These are phyloP conservation scores for Chorisops tibialis DNA, from an alignment of 2,888 invertebrate genomes.

Conservation along the genomic window DNA sequence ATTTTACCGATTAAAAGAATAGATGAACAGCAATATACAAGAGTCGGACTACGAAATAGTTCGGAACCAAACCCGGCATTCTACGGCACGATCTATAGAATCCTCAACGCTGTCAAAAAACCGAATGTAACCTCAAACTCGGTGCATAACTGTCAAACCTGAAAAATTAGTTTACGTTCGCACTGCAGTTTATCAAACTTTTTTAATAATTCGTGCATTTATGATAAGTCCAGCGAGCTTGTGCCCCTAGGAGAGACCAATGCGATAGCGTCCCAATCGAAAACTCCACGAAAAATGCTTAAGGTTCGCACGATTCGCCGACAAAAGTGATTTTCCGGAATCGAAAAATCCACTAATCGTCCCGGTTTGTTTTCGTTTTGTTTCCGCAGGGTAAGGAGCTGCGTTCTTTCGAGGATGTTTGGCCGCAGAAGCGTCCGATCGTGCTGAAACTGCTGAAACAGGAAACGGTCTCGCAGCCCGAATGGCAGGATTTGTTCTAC, in stretches of 20 bases:
- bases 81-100: neutral
- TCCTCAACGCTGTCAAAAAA: neutral
- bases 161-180: slow-evolving; percentile 9
- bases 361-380: neutral
- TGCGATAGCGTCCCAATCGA: slow-evolving; percentile 12
- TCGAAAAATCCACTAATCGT: neutral
- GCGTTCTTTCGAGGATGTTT: slow-evolving; percentile 90
- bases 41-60: too few species aligned
- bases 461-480: slow-evolving; percentile 85
- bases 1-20: too few species aligned
- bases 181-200: neutral
- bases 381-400: slow-evolving; percentile 61
- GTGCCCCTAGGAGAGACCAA: neutral
- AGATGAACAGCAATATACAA: too few species aligned
- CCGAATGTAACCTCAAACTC: slow-evolving; percentile 17
- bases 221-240: neutral
- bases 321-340: neutral
- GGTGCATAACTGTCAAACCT: slow-evolving; percentile 14
- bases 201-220: neutral
- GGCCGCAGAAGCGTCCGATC: slow-evolving; percentile 92
- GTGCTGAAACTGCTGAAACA: slow-evolving; percentile 91
- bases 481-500: slow-evolving; percentile 98
- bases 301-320: neutral
- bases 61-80: neutral
- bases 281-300: slow-evolving; percentile 12